Evolutionary conservation across 2,888 invertebrate species (phyloP), one percentile per base, ranked within the genome.

Genomic region (Leucozona laternaria): DNA sequence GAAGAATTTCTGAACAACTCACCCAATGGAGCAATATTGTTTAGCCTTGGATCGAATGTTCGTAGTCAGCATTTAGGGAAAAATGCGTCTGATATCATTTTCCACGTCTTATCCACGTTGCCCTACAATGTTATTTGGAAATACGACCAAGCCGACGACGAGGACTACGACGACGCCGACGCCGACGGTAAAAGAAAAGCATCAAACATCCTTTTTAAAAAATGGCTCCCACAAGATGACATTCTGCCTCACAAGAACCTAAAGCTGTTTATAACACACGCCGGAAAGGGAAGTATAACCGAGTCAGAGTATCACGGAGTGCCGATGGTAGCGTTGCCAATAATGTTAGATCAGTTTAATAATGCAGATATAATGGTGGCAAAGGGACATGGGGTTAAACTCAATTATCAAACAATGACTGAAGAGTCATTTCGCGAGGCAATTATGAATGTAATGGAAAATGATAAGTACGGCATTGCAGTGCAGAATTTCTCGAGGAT

Each of bases 231-330:
- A 13, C 97, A 97, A 90, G 95, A 95, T 89, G 96, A 96, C 91
- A 94, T 97, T 89, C 92, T 97, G 79, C 95, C 96, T 45, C 96
- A 96, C 90, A 94, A 94, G 7, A 95, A 95, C 91, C 93, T 96
- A 22, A 94, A 94, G 48, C 45, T 89, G 0, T 90, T 90, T 31
- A 77, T 89, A 6, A 89, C 89, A 0, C 89, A 88, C 25, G 88
- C 90, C n/a, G 96, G 96, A 17, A 93, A 96, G 0, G 93, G 96
- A 48, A 95, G 96, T 89, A 94, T 96, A 93, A 96, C 95, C 90
- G 96, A 96, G 91, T 95, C 96, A 0, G 95, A 96, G 37, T 96
- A 95, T 92, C 96, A 96, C 90, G 96, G 95, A 3, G 95, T 96
- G 0, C 96, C 96, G 1, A 95, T 96, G 2, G 94, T 96, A 40